Conservation (phyloP, 2,113 vertebrate genomes). For the Myiozetetes cayanensis region DNA sequence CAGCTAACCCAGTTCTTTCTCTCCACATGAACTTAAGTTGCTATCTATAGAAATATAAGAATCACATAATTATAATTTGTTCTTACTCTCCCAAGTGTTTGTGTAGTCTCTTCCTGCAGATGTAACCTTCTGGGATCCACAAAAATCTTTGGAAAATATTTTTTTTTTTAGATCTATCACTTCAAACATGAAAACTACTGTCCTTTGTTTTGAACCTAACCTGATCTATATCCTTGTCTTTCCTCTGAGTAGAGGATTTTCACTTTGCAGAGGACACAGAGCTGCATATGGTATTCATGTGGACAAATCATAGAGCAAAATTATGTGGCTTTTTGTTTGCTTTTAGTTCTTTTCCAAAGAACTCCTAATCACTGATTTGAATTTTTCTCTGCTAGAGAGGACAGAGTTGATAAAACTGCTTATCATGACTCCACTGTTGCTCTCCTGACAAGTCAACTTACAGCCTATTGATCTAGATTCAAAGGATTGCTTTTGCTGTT, state of each 20-base stretch:
- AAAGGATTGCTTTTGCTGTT: neutral
- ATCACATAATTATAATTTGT: neutral
- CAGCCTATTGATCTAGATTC: neutral
- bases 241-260: neutral
- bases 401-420: neutral
- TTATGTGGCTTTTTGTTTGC: accelerated
- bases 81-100: neutral
- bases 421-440: neutral
- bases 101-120: neutral
- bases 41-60: neutral
- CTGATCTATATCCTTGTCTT: neutral
- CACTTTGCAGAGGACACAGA: neutral
- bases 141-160: neutral
- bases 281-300: neutral
- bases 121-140: neutral
- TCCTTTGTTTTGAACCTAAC: neutral
- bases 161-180: neutral
- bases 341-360: neutral
- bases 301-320: neutral
- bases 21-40: neutral
- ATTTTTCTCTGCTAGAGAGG: neutral
- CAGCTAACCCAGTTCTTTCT: neutral
- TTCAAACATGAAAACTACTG: neutral
- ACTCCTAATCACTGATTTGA: neutral
- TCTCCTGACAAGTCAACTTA: neutral